These are phyloP conservation scores for Motacilla tschutschensis DNA, from an alignment of 2,113 vertebrate species.

Conservation along the genomic window DNA sequence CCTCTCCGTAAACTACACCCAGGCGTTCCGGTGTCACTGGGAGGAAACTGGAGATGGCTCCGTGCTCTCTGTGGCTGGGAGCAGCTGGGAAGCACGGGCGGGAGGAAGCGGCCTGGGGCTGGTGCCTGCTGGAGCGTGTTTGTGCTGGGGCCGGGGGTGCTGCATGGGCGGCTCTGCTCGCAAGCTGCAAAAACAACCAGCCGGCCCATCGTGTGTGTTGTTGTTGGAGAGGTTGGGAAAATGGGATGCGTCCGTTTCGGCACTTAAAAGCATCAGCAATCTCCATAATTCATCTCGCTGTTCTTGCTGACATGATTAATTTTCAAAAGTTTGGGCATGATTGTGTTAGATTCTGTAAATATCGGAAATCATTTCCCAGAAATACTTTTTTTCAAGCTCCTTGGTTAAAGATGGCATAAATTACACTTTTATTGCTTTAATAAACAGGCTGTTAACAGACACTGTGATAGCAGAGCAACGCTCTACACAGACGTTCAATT, in stretches of 20 bases:
- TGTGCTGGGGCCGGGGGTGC: not conserved
- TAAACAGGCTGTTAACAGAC: not conserved
- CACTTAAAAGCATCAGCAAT: not conserved
- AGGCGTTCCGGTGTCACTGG: rapidly evolving
- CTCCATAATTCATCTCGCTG: not conserved
- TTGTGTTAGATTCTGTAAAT: not conserved
- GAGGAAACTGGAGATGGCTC: not conserved
- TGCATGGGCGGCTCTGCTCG: rapidly evolving
- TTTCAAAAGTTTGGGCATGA: not conserved
- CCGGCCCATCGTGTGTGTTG: not conserved
- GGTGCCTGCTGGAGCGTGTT: not conserved
- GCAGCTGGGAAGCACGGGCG: not conserved
- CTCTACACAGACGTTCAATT: not conserved
- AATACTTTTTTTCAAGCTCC: not conserved
- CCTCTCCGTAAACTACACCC: rapidly evolving
- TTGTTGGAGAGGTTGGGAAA: not conserved
- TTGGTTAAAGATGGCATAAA: slow-evolving; percentile 4
- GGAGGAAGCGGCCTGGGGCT: rapidly evolving
- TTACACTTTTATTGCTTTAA: not conserved
- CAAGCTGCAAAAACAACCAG: not conserved
- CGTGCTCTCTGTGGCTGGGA: rapidly evolving
- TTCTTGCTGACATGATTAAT: not conserved
- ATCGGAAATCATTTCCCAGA: not conserved
- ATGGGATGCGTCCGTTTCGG: not conserved
- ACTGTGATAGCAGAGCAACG: not conserved